Evolutionary conservation across 1,140 invertebrate species (phyloP), one percentile per base, ranked within the genome.

Genomic region (Tetraneura akinire): DNA sequence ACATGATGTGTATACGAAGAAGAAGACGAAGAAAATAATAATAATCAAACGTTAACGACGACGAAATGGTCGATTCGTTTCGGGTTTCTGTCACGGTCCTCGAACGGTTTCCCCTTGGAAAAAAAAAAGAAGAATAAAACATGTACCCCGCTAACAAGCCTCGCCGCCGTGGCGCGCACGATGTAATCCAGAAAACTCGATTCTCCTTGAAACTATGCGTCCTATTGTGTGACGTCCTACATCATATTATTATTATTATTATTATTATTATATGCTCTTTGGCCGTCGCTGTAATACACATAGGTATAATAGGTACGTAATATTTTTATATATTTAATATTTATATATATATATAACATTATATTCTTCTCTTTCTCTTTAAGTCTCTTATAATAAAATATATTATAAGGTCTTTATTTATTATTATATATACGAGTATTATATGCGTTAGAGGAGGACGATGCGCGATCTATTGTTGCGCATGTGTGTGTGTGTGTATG

Each of bases 11-110:
- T n/a, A n/a, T n/a, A n/a, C n/a, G n/a, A n/a, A n/a, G n/a, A n/a
- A n/a, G n/a, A 37, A 37, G 32, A 8, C 3, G 32, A 45, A 60
- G 14, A 26, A 62, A 74, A n/a, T n/a, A n/a, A n/a, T n/a, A n/a
- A n/a, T n/a, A 78, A 78, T 51, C 29, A 51, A 71, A 71, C 74
- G 74, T 78, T 78, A 78, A 78, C 47, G 74, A 78, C 62, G 74
- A 45, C 37, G 53, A 23, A 78, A 78, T 78, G 37, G 74, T 78
- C 55, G 21, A 78, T 78, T 78, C 47, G 74, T 78, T 78, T 55
- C 74, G 74, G 60, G 55, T 47, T 78, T 78, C 62, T 78, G 74
- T 78, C 74, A 78, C 74, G 74, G 74, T 78, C 13, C 51, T 57
- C 32, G 29, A 8, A n/a, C 11, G 73, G 37, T 53, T 53, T 26